phyloP scores from a whole-genome alignment of 2,888 invertebrate species.

The Protodeltote pygarga region DNA sequence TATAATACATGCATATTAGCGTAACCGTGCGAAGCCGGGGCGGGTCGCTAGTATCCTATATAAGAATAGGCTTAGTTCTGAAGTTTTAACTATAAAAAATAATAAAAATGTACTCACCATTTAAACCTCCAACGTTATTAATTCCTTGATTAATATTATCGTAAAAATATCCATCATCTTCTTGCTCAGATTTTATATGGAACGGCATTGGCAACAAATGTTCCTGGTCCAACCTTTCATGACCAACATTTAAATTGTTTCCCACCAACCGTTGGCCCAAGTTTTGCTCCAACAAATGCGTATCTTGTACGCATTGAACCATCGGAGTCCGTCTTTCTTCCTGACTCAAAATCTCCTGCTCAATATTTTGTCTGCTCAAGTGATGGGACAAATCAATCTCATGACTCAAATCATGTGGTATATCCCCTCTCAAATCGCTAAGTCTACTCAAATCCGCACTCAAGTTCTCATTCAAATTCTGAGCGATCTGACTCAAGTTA shows the following conservation, averaged over 20 bases:
- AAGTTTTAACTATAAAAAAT: background rate
- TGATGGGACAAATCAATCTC: constrained; percentile 69
- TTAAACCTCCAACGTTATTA: constrained; percentile 56
- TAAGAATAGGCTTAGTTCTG: too few relatives aligned
- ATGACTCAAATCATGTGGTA: constrained; percentile 64
- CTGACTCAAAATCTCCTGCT: constrained; percentile 56
- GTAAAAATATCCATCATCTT: constrained; percentile 79
- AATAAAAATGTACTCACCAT: constrained; percentile 63
- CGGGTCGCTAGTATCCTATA: too few relatives aligned
- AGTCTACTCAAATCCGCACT: constrained; percentile 54
- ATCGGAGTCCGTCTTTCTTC: constrained; percentile 57
- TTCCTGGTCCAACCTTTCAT: constrained; percentile 59
- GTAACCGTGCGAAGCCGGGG: background rate
- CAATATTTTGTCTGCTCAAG: constrained; percentile 63
- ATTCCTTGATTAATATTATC: constrained; percentile 68
- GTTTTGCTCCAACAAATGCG: constrained; percentile 55
- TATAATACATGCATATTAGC: too few relatives aligned
- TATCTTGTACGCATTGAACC: constrained; percentile 47
- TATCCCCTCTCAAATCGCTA: constrained; percentile 52
- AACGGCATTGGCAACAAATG: constrained; percentile 72
- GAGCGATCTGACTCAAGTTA: constrained; percentile 61
- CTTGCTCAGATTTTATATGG: constrained; percentile 78
- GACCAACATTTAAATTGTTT: constrained; percentile 21
- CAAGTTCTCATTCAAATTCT: constrained; percentile 69
- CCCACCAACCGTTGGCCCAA: constrained; percentile 50